A percentile compares a stretch with the other conserved stretches of the same genome.
Conservation (phyloP, 2,113 vertebrate species). For the Onychostruthus taczanowskii region DNA sequence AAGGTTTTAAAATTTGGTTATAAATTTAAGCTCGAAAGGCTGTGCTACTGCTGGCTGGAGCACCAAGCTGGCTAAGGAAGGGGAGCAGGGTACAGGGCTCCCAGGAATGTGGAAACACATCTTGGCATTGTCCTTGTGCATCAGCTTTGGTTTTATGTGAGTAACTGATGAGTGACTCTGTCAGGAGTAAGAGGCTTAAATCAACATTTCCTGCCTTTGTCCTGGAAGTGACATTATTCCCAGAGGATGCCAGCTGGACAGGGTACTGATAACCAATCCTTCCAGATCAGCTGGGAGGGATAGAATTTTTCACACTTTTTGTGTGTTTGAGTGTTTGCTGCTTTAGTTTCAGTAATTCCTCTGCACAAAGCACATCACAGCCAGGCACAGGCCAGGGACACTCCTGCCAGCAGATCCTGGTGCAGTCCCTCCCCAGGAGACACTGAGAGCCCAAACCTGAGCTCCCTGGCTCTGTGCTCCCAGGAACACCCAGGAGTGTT, state of each 20-base stretch:
- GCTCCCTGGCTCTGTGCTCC: not conserved
- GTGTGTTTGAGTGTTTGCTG: accelerated
- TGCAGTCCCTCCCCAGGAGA: not conserved
- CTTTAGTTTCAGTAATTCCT: not conserved
- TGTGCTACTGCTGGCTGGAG: not conserved
- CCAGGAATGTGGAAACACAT: not conserved
- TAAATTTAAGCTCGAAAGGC: not conserved
- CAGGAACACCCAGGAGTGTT: not conserved
- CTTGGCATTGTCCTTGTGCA: not conserved
- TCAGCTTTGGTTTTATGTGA: not conserved
- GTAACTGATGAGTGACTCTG: not conserved
- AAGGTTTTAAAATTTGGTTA: not conserved
- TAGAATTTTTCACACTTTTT: not conserved
- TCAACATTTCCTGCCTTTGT: not conserved
- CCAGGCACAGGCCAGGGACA: accelerated
- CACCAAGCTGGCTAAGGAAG: not conserved
- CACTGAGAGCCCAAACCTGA: not conserved
- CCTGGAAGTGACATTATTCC: not conserved
- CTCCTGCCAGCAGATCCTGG: not conserved
- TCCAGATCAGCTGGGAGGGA: not conserved
- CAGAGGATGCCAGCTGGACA: not conserved
- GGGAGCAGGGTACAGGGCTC: not conserved
- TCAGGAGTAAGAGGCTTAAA: not conserved
- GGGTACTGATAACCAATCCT: not conserved
- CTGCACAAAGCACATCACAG: not conserved